Evolutionary conservation across 1,140 invertebrate genomes (phyloP).

Genomic region (Conus betulinus): DNA sequence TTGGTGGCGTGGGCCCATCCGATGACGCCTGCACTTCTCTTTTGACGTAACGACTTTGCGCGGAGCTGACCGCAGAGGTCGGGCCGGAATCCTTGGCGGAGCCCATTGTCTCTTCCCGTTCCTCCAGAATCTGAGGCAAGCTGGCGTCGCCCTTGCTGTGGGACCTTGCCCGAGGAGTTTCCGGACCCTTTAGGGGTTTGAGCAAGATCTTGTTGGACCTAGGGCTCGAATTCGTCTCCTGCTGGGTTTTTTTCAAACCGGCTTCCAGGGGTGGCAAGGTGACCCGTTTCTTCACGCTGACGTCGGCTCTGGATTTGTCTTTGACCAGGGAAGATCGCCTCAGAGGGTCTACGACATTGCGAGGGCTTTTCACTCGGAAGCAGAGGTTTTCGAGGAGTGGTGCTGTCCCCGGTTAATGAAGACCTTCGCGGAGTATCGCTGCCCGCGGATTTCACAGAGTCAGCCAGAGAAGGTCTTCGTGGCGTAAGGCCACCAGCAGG

Average conservation of each 20-base stretch:
- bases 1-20: neutral
- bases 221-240: neutral
- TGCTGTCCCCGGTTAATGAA: neutral
- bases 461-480: neutral
- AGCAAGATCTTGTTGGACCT: neutral
- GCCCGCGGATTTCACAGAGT: neutral
- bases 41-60: slow-evolving; percentile 14
- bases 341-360: neutral
- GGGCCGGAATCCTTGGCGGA: neutral
- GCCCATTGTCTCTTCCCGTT: neutral
- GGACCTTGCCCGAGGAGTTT: neutral
- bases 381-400: neutral
- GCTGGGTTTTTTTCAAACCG: neutral
- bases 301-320: neutral
- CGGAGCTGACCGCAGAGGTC: neutral
- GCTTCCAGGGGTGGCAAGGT: neutral
- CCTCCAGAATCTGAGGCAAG: slow-evolving; percentile 13
- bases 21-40: slow-evolving; percentile 8
- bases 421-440: neutral
- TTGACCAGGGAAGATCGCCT: slow-evolving; percentile 13
- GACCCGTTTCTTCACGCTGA: neutral
- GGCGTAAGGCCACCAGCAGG: neutral
- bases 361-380: neutral
- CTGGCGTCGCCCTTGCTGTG: neutral
- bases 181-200: neutral